A percentile compares a stretch with the other conserved stretches of the same genome.
phyloP scores from a whole-genome alignment of 2,888 invertebrate genomes.

The Macroteleia sp. region DNA sequence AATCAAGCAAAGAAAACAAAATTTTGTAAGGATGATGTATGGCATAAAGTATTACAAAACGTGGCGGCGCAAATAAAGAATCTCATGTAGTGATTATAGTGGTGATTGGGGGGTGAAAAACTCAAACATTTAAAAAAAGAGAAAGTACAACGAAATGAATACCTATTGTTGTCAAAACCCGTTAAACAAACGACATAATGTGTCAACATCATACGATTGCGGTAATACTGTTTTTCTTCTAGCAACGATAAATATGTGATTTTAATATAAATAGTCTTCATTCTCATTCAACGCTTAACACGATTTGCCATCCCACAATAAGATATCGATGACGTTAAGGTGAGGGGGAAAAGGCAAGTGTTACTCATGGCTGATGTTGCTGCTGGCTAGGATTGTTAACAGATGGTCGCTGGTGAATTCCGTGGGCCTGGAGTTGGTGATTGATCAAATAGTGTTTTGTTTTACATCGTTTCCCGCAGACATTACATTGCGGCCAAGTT shows the following conservation, averaged over 20 bases:
- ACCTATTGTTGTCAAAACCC: slow-evolving; percentile 50
- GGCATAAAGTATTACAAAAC: background rate
- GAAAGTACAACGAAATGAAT: slow-evolving; percentile 17
- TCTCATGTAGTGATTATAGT: slow-evolving; percentile 47
- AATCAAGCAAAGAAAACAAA: slow-evolving; percentile 46
- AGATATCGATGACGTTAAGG: slow-evolving; percentile 19
- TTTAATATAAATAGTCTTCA: slow-evolving; percentile 35
- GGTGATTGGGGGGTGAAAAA: slow-evolving; percentile 35
- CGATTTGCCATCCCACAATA: slow-evolving; percentile 18
- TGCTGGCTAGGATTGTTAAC: slow-evolving; percentile 76
- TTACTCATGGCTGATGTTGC: slow-evolving; percentile 74
- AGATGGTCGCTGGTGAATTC: slow-evolving; percentile 88
- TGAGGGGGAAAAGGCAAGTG: slow-evolving; percentile 56
- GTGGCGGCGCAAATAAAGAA: slow-evolving; percentile 49
- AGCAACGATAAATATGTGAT: background rate
- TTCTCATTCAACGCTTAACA: slow-evolving; percentile 20
- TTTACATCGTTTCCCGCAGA: slow-evolving; percentile 90
- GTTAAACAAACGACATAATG: slow-evolving; percentile 24
- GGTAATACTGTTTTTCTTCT: slow-evolving; percentile 36
- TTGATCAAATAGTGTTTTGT: slow-evolving; percentile 91
- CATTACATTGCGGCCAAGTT: slow-evolving; percentile 89
- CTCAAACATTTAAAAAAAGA: slow-evolving; percentile 1
- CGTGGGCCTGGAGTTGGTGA: slow-evolving; percentile 90
- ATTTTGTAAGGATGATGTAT: slow-evolving; percentile 6
- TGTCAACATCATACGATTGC: background rate